A percentile compares a stretch with the other conserved stretches of the same genome.
phyloP scores from a whole-genome alignment of 2,113 vertebrate genomes.

The Thinocorus orbignyianus region DNA sequence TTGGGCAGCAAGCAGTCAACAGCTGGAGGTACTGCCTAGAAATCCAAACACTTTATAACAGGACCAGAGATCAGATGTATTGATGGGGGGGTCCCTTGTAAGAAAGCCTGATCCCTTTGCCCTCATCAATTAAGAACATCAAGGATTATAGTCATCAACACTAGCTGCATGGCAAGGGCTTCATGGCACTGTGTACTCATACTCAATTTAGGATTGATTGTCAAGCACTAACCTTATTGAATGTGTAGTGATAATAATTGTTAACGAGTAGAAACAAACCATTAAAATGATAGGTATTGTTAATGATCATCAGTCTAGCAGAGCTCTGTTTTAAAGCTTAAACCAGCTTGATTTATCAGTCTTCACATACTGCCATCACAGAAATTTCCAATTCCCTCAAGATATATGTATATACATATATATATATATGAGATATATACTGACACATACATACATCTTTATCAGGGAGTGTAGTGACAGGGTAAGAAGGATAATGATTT shows the following conservation, averaged over 20 bases:
- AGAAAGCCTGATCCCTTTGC: neutral
- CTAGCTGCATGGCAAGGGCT: neutral
- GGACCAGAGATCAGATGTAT: accelerated
- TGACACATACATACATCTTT: neutral
- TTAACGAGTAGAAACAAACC: neutral
- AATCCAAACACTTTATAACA: neutral
- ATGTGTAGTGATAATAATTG: neutral
- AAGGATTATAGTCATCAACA: neutral
- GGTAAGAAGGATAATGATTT: neutral
- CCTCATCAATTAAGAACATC: neutral
- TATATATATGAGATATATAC: neutral
- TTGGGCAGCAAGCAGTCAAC: neutral
- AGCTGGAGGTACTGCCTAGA: neutral
- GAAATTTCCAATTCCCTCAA: neutral
- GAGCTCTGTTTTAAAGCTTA: neutral
- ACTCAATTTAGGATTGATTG: neutral
- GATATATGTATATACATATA: neutral
- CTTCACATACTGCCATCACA: neutral
- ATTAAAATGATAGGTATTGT: neutral
- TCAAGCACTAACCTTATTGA: neutral
- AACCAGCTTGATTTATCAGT: neutral
- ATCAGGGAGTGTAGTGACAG: neutral
- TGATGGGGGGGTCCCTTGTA: accelerated
- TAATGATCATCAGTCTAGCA: neutral
- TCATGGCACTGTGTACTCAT: accelerated